phyloP scores from a whole-genome alignment of 2,113 vertebrate genomes.

The Sinocyclocheilus anophthalmus region DNA sequence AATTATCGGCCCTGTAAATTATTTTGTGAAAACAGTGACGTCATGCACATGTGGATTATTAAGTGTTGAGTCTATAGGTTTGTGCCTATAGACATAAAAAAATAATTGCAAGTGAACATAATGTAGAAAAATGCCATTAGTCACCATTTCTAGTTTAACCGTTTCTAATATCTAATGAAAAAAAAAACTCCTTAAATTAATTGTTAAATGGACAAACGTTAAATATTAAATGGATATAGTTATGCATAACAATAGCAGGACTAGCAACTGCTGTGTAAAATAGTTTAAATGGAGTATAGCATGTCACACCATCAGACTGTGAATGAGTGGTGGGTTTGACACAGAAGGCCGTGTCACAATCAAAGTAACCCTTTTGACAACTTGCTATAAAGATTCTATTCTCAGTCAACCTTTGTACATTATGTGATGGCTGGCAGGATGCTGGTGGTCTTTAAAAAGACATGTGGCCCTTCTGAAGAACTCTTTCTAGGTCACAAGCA shows the following conservation, averaged over 20 bases:
- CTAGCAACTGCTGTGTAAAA: neutral
- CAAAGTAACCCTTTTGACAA: neutral
- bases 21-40: too few species aligned
- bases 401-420: neutral
- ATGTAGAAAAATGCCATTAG: neutral
- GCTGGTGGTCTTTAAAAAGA: slow-evolving; percentile 30
- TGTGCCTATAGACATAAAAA: too few species aligned
- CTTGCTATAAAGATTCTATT: slow-evolving; percentile 18
- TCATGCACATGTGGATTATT: too few species aligned
- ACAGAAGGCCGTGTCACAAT: neutral
- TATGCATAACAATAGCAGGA: neutral
- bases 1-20: too few species aligned
- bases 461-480: slow-evolving; percentile 23
- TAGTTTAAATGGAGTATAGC: too few species aligned
- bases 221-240: too few species aligned
- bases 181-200: too few species aligned
- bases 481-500: slow-evolving; percentile 41
- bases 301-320: too few species aligned
- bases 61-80: too few species aligned
- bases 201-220: neutral
- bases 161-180: too few species aligned
- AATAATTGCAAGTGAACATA: too few species aligned
- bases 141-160: neutral
- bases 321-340: neutral
- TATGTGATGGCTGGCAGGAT: slow-evolving; percentile 4